These are phyloP conservation scores for Limosa lapponica DNA, from an alignment of 2,797 vertebrate species.

Conservation along the genomic window DNA sequence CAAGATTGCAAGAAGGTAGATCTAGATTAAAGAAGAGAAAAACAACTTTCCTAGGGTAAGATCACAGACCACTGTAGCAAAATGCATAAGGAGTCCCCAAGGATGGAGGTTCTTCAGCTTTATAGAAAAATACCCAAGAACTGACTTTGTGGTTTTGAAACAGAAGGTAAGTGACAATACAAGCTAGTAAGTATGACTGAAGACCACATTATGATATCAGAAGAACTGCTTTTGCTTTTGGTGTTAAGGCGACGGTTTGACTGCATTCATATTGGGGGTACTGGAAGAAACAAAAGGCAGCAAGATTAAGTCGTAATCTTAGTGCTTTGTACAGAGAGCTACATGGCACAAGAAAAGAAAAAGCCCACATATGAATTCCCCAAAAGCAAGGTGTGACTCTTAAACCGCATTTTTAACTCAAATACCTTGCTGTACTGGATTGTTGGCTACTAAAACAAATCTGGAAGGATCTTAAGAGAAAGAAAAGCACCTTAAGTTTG, in stretches of 20 bases:
- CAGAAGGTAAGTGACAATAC: background rate
- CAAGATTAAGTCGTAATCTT: background rate
- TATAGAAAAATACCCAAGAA: background rate
- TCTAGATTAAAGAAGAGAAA: background rate
- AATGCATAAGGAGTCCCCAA: background rate
- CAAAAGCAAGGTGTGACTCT: background rate
- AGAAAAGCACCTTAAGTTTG: background rate
- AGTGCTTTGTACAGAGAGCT: background rate
- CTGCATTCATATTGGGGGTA: background rate
- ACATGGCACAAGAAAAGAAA: accelerated
- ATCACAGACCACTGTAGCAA: background rate
- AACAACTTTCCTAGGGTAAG: background rate
- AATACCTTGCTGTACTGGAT: background rate
- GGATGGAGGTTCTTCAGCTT: background rate
- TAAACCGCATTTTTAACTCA: background rate
- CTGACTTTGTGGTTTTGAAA: background rate
- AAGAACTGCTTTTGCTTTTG: background rate
- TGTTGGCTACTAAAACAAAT: background rate
- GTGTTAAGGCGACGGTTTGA: background rate
- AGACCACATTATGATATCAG: background rate
- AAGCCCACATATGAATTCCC: background rate
- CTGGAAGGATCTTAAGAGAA: background rate
- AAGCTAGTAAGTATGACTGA: background rate
- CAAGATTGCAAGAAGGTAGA: background rate
- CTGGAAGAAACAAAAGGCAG: background rate